Evolutionary conservation across 2,888 invertebrate species (phyloP), one percentile per base, ranked within the genome.

Genomic region (Pogonocherus hispidulus): DNA sequence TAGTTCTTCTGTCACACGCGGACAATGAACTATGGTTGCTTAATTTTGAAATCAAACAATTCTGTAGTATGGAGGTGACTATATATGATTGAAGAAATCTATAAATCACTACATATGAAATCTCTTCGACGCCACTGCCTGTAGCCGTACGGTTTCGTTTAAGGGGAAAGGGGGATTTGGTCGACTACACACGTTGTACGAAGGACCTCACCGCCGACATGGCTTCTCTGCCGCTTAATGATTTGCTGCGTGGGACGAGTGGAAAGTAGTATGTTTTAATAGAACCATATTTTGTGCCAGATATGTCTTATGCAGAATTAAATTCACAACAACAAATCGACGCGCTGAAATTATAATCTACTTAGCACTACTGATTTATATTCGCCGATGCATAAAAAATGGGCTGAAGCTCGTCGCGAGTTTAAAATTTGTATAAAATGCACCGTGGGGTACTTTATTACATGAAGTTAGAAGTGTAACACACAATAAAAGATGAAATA

Each of bases 101-200:
- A n/a, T n/a, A n/a, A n/a, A n/a, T n/a, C n/a, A n/a, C n/a, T n/a
- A n/a, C n/a, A n/a, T n/a, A n/a, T n/a, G n/a, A n/a, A n/a, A n/a
- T n/a, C n/a, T n/a, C n/a, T n/a, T n/a, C n/a, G n/a, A 27, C 41
- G 41, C 14, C 41, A 16, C 41, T 41, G 41, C 1, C 4, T n/a
- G 14, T 5, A 37, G 37, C 49, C 47, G 44, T 32, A 46, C 23
- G 64, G 64, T 65, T 64, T 57, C 32, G 64, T 41, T 41, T 14
- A 41, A 41, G 19, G 19, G 56, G 41, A 52, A 44, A 37, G 52
- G 72, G 74, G 74, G 70, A 74, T 68, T 63, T 63, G 69, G 63
- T 70, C 70, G 73, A 70, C 71, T 74, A 72, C 71, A 74, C 74
- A 72, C 72, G 73, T 73, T 64, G 72, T 70, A 69, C 66, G 66